phyloP scores from a whole-genome alignment of 2,113 vertebrate genomes.

The Actenoides lindsayi region DNA sequence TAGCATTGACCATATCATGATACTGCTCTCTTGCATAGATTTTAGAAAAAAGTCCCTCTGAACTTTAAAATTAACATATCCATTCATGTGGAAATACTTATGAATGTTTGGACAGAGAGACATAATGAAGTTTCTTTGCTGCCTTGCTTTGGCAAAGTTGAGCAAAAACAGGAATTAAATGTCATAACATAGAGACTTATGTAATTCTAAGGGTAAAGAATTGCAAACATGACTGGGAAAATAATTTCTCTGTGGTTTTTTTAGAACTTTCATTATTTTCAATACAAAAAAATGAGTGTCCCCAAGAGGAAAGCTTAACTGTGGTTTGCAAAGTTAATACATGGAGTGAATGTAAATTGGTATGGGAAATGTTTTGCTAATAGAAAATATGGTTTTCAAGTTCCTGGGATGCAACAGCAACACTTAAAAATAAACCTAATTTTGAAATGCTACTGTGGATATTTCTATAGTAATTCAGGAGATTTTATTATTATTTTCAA shows the following conservation, averaged over 20 bases:
- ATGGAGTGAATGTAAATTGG: conserved; percentile 48
- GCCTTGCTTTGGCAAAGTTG: conserved; percentile 54
- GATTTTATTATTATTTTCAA: not conserved
- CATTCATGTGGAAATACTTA: conserved; percentile 55
- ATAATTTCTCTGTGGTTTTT: conserved; percentile 54
- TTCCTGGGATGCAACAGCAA: conserved; percentile 40
- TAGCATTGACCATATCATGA: not conserved
- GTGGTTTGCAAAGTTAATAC: conserved; percentile 42
- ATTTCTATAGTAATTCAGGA: conserved; percentile 22
- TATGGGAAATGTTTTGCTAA: conserved; percentile 62
- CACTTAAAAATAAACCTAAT: conserved; percentile 54
- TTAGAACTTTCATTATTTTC: conserved; percentile 66
- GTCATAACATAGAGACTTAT: conserved; percentile 64
- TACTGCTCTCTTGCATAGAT: not conserved
- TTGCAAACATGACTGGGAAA: conserved; percentile 67
- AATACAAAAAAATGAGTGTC: conserved; percentile 40
- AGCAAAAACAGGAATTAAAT: conserved; percentile 68
- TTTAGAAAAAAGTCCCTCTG: not conserved
- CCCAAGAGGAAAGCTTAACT: conserved; percentile 52
- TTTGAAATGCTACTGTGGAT: conserved; percentile 54
- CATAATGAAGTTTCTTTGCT: conserved; percentile 41
- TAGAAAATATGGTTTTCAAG: conserved; percentile 18
- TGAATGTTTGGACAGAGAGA: not conserved
- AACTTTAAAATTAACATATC: conserved; percentile 16
- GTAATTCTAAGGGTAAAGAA: conserved; percentile 63